A percentile compares a stretch with the other conserved stretches of the same genome.
Conservation (phyloP, 2,113 vertebrate genomes). For the Ceyx cyanopectus region DNA sequence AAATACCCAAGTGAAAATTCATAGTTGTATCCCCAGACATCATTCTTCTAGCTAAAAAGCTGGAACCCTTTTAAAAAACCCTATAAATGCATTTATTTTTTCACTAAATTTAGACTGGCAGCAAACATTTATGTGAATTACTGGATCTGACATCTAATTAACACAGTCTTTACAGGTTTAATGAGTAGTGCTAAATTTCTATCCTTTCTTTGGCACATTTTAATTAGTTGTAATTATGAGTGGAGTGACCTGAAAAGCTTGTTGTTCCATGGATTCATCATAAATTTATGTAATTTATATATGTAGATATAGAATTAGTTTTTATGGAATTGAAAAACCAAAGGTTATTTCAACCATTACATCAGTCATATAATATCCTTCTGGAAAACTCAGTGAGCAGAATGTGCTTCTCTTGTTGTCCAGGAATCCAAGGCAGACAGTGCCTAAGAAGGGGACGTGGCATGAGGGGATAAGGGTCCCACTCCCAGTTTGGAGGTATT, state of each 20-base stretch:
- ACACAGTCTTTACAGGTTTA: slow-evolving; percentile 85
- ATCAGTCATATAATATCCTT: slow-evolving; percentile 51
- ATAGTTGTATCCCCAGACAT: not conserved
- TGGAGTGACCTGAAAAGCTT: slow-evolving; percentile 83
- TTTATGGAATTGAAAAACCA: slow-evolving; percentile 67
- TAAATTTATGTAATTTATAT: slow-evolving; percentile 79
- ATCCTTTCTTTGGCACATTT: slow-evolving; percentile 85
- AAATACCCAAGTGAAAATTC: not conserved
- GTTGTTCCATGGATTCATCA: slow-evolving; percentile 77
- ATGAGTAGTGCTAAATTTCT: slow-evolving; percentile 88
- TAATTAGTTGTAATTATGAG: slow-evolving; percentile 87
- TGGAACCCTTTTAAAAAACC: not conserved
- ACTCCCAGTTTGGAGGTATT: no score
- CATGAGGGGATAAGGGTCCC: no score
- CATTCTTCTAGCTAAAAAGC: not conserved
- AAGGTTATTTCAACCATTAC: slow-evolving; percentile 74
- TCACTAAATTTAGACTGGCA: slow-evolving; percentile 77
- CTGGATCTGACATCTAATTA: slow-evolving; percentile 87
- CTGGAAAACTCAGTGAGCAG: slow-evolving; percentile 47
- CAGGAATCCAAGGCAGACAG: no score
- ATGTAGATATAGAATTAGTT: slow-evolving; percentile 49
- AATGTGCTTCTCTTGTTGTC: no score
- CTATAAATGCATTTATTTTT: slow-evolving; percentile 39
- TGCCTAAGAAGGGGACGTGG: no score
- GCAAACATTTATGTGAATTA: slow-evolving; percentile 82